A percentile compares a stretch with the other conserved stretches of the same genome.
Conservation (phyloP, 1,140 invertebrate genomes). For the Lasioglossum baleicum region DNA sequence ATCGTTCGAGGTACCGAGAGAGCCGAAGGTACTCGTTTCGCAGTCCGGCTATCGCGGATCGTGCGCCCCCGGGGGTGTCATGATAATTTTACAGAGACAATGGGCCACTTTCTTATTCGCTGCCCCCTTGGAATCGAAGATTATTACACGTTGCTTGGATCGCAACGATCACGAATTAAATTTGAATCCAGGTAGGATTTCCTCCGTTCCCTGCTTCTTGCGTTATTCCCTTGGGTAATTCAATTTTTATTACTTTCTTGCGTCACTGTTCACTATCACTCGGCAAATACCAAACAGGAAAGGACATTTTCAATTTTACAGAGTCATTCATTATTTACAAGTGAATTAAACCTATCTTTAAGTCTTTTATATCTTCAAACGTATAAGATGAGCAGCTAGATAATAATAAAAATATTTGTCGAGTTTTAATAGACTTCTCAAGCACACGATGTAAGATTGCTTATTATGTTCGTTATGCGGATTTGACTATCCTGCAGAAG, state of each 20-base stretch:
- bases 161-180: slow-evolving; percentile 49
- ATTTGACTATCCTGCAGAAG: too few species aligned
- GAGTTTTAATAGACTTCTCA: too few species aligned
- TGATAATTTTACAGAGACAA: slow-evolving; percentile 59
- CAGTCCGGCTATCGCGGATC: slow-evolving; percentile 42
- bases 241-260: not conserved
- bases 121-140: slow-evolving; percentile 46
- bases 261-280: slow-evolving; percentile 8
- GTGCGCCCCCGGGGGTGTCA: slow-evolving; percentile 55
- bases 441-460: too few species aligned
- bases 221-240: slow-evolving; percentile 28
- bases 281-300: not conserved
- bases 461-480: too few species aligned
- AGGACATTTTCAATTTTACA: too few species aligned
- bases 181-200: slow-evolving; percentile 44
- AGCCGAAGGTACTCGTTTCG: slow-evolving; percentile 51
- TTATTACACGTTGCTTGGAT: slow-evolving; percentile 47
- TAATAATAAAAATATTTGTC: too few species aligned
- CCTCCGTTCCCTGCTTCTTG: not conserved
- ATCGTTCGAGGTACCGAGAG: slow-evolving; percentile 39
- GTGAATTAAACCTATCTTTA: too few species aligned
- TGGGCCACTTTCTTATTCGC: slow-evolving; percentile 37
- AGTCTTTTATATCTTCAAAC: too few species aligned
- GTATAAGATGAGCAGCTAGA: too few species aligned
- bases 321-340: too few species aligned